Conservation (phyloP, 92 coral and sea anemone genomes). For the Epizoanthus rinbou region DNA sequence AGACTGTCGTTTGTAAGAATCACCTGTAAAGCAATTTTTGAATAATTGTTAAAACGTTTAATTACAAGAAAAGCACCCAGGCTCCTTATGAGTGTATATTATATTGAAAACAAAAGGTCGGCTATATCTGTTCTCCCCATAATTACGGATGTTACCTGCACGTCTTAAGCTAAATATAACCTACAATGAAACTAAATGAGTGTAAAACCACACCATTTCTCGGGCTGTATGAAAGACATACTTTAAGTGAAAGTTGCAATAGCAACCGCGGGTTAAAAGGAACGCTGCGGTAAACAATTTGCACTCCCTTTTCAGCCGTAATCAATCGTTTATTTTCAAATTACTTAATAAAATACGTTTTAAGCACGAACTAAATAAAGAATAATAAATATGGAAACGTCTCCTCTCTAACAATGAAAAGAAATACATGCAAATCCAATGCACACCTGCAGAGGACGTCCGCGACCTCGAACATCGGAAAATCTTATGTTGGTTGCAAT, state of each 20-base stretch:
- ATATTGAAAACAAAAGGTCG: too few relatives aligned
- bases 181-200: too few relatives aligned
- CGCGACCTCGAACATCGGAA: neutral
- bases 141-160: too few relatives aligned
- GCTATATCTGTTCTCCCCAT: too few relatives aligned
- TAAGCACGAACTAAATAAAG: conserved; percentile 3
- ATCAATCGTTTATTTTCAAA: conserved; percentile 2
- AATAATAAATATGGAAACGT: neutral
- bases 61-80: too few relatives aligned
- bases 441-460: neutral
- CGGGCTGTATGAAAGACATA: neutral
- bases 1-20: too few relatives aligned
- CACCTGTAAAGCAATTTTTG: too few relatives aligned
- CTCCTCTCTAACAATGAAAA: neutral
- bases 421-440: neutral
- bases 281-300: neutral
- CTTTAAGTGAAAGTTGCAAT: neutral
- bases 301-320: neutral
- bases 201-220: too few relatives aligned
- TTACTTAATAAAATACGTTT: neutral
- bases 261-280: neutral
- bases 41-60: too few relatives aligned
- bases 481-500: neutral
- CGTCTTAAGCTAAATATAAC: too few relatives aligned
- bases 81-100: too few relatives aligned